Evolutionary conservation across 2,888 invertebrate genomes (phyloP).

Genomic region (Adelphocoris suturalis): DNA sequence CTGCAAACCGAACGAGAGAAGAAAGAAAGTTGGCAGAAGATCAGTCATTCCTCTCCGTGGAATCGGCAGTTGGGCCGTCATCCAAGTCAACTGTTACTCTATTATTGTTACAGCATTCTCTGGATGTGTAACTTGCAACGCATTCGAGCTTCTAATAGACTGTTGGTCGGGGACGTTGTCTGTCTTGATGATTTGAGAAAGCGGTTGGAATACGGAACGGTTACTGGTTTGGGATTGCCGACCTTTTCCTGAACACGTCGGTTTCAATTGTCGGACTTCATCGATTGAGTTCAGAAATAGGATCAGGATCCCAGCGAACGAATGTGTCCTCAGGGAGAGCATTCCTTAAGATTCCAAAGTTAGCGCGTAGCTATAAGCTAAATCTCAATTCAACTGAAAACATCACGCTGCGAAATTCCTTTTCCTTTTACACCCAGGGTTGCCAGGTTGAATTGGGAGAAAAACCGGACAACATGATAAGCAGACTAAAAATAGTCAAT

Average conservation of each 20-base stretch:
- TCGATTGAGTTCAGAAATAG: neutral
- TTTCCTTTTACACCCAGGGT: too few relatives aligned
- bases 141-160: neutral
- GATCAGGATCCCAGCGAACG: neutral
- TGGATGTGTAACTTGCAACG: conserved; percentile 11
- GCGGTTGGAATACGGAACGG: neutral
- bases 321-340: neutral
- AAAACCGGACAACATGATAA: too few relatives aligned
- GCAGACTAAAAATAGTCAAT: too few relatives aligned
- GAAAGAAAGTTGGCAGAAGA: conserved; percentile 22
- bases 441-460: too few relatives aligned
- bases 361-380: too few relatives aligned
- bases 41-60: conserved; percentile 13
- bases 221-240: neutral
- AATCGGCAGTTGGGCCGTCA: conserved; percentile 31
- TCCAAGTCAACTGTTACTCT: conserved; percentile 26
- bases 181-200: neutral
- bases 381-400: too few relatives aligned
- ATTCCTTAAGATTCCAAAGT: neutral
- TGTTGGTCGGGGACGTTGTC: neutral
- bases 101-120: conserved; percentile 38
- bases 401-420: too few relatives aligned
- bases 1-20: neutral
- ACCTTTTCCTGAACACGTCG: neutral
- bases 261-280: neutral